Conservation (phyloP, 2,888 invertebrate species). For the Leptopilina syphax region DNA sequence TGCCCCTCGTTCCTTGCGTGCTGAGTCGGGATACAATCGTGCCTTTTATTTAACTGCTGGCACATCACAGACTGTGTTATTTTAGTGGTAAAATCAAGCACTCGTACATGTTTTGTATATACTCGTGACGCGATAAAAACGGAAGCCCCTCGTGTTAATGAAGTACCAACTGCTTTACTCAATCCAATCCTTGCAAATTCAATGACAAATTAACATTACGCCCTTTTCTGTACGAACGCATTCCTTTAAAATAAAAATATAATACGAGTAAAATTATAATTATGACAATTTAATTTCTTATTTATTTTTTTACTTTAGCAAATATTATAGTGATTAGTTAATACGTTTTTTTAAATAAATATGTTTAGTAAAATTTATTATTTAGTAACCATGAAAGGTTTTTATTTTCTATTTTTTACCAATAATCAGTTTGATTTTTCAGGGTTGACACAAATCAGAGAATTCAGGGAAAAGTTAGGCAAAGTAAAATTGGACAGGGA, state of each 20-base stretch:
- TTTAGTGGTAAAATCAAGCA: conserved; percentile 61
- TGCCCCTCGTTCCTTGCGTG: conserved; percentile 58
- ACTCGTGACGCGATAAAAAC: conserved; percentile 32
- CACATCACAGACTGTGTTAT: conserved; percentile 62
- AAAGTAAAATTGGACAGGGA: no score
- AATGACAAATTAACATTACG: conserved; percentile 3
- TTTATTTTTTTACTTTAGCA: no score
- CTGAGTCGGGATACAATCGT: conserved; percentile 58
- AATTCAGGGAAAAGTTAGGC: no score
- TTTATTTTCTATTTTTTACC: no score
- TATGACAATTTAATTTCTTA: no score
- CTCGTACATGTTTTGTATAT: conserved; percentile 35
- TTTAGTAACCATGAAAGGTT: no score
- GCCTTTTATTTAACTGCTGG: conserved; percentile 63
- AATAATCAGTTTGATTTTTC: no score
- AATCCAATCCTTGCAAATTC: conserved; percentile 5
- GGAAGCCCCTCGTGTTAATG: conserved; percentile 32
- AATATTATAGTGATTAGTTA: no score
- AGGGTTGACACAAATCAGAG: no score
- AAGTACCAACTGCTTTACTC: conserved; percentile 25
- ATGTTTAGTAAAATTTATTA: no score
- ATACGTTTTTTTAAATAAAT: no score
- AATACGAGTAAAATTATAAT: no score
- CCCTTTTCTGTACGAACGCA: neutral
- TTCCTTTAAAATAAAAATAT: neutral